Base-by-base conservation (phyloP, 2,888 invertebrate genomes). In the Euplagia quadripunctaria region DNA sequence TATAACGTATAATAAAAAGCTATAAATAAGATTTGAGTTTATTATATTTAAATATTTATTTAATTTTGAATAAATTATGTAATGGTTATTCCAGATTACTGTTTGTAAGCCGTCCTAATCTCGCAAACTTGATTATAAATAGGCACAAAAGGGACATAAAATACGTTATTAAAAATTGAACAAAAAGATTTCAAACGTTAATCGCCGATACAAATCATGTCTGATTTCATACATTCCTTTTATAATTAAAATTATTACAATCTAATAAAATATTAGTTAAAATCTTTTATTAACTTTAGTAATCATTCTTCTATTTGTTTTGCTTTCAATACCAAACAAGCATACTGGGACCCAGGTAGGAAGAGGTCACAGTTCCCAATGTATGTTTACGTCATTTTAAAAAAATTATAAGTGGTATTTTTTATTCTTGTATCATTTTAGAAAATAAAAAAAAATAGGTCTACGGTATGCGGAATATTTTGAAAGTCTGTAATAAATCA, bases 41-140 rank as follows among this genome's bases (percentile, higher is more conserved):
- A 31, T 31, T 31, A 31, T 31, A 31, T 11, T n/a, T 55, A 42
- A 68, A 68, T 68, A 68, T 68, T 55, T 68, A 52, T 68, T 68
- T n/a, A 68, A 51, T 55, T 55, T 49, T 11, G 65, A 49, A 66
- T 66, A 66, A 66, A 66, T 66, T 66, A 66, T 46, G 8, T 16
- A 66, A 49, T 31, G 31, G 65, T 66, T 49, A 49, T 66, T 49
- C 31, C 65, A 31, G 20, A 66, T 31, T 1, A 31, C 31, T 31
- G 31, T 49, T 20, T 20, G 20, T 58, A 58, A 58, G 58, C 20
- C 20, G 1, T 12, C 58, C 58, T 12, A 58, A 58, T 11, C 55
- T 58, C 55, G n/a, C 20, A 8, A 46, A 49, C 20, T 49, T 20
- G 20, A 49, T 49, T 49, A 49, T 20, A 49, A 49, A 49, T 65